Percentiles rank a stretch among this genome's conserved stretches.
Conservation (phyloP, 2,888 invertebrate genomes). For the Brachyopa scutellaris region DNA sequence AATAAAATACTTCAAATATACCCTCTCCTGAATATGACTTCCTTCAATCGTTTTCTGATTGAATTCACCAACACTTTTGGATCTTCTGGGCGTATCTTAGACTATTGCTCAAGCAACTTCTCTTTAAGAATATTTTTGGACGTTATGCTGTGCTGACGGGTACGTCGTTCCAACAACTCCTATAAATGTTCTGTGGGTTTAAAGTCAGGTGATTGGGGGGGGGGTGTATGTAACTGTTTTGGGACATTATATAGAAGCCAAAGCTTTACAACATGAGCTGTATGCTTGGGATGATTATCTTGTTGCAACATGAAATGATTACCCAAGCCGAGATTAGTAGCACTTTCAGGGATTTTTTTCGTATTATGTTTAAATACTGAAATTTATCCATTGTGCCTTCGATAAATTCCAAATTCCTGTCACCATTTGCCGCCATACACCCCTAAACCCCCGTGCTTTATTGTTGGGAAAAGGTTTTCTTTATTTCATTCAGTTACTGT, state of each 20-base stretch:
- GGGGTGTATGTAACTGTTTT: conserved; percentile 41
- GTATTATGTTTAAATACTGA: too few species aligned
- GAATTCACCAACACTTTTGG: conserved; percentile 36
- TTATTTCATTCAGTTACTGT: too few species aligned
- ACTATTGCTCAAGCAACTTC: conserved; percentile 39
- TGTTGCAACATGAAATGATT: conserved; percentile 55
- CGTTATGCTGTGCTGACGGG: conserved; percentile 27
- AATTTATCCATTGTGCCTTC: too few species aligned
- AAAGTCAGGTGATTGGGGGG: conserved; percentile 61
- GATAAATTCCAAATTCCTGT: too few species aligned
- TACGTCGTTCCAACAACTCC: conserved; percentile 71
- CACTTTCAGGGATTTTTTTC: conserved; percentile 45
- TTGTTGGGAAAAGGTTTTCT: too few species aligned
- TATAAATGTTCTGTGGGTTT: conserved; percentile 68
- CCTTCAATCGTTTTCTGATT: conserved; percentile 46
- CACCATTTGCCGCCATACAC: too few species aligned
- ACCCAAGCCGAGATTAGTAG: conserved; percentile 22
- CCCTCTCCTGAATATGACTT: conserved; percentile 18
- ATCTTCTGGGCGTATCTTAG: conserved; percentile 28
- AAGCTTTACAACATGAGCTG: conserved; percentile 34
- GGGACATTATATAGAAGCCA: conserved; percentile 57
- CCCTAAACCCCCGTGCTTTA: too few species aligned
- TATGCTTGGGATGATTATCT: conserved; percentile 61
- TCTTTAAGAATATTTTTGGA: conserved; percentile 24
- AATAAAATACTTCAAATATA: too few species aligned